A percentile compares a stretch with the other conserved stretches of the same genome.
Evolutionary conservation across 1,140 invertebrate species (phyloP).

Genomic region (Yoshiicerus persimilis): DNA sequence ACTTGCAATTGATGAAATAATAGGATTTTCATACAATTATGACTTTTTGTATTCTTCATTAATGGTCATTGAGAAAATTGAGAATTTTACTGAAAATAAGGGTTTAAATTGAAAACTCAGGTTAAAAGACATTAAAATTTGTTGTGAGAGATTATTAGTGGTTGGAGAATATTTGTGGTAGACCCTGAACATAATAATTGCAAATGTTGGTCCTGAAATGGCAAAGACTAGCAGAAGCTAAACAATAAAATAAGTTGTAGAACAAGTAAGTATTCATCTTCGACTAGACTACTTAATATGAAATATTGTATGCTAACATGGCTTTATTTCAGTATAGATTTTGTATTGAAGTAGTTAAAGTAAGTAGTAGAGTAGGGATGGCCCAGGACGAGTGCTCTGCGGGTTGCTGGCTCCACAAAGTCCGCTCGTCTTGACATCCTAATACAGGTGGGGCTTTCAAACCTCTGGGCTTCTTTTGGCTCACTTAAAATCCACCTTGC

Average conservation of each 20-base stretch:
- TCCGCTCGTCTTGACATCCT: slow-evolving; percentile 27
- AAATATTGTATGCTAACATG: neutral
- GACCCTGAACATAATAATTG: neutral
- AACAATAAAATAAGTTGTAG: neutral
- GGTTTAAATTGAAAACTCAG: no score
- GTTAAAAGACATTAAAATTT: no score
- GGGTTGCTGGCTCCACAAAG: slow-evolving; percentile 42
- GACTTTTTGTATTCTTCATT: no score
- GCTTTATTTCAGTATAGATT: neutral
- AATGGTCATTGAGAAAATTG: no score
- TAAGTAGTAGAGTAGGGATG: neutral
- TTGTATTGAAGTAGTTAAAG: neutral
- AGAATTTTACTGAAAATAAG: no score
- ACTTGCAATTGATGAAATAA: no score
- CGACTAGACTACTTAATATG: neutral
- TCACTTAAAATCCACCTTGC: slow-evolving; percentile 26
- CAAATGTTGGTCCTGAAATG: neutral
- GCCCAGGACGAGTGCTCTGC: slow-evolving; percentile 28
- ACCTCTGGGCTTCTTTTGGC: slow-evolving; percentile 24
- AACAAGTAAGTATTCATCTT: neutral
- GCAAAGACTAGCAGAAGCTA: neutral
- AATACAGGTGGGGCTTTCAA: slow-evolving; percentile 36
- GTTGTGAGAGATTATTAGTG: neutral
- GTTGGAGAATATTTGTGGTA: neutral
- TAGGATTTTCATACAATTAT: no score